phyloP scores from a whole-genome alignment of 2,888 invertebrate species.

The Parasteatoda lunata region DNA sequence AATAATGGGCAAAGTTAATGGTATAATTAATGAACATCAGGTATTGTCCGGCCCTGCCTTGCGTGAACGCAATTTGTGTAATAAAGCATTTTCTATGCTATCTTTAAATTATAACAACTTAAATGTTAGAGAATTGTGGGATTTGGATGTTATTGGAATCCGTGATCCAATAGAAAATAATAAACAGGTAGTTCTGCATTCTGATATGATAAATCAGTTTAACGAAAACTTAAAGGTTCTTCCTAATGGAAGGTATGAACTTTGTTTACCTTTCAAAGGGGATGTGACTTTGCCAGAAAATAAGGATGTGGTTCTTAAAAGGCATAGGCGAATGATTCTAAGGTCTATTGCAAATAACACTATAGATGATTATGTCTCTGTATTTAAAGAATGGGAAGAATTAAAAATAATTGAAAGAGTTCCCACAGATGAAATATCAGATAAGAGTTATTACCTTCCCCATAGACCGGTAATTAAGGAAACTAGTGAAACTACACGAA shows the following conservation, averaged over 20 bases:
- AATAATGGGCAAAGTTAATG: not conserved
- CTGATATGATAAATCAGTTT: not conserved
- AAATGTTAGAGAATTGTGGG: not conserved
- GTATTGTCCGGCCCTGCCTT: not conserved
- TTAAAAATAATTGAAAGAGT: not conserved
- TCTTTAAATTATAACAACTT: not conserved
- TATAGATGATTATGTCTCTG: not conserved
- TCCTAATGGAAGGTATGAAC: not conserved
- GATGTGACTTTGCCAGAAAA: not conserved
- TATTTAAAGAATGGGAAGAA: not conserved
- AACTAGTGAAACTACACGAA: slow-evolving; percentile 15
- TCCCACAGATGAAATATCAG: not conserved
- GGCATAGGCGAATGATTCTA: not conserved
- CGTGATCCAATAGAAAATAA: not conserved
- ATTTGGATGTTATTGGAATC: not conserved
- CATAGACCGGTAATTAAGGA: not conserved
- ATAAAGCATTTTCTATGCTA: not conserved
- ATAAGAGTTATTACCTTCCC: not conserved
- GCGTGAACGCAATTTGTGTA: not conserved
- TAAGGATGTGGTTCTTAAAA: not conserved
- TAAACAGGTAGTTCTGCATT: not conserved
- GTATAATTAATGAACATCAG: not conserved
- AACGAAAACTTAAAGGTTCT: not conserved
- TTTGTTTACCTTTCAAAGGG: not conserved
- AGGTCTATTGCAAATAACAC: not conserved